These are phyloP conservation scores for Invenusta paracnida DNA, from an alignment of 2,888 invertebrate species.

Conservation along the genomic window DNA sequence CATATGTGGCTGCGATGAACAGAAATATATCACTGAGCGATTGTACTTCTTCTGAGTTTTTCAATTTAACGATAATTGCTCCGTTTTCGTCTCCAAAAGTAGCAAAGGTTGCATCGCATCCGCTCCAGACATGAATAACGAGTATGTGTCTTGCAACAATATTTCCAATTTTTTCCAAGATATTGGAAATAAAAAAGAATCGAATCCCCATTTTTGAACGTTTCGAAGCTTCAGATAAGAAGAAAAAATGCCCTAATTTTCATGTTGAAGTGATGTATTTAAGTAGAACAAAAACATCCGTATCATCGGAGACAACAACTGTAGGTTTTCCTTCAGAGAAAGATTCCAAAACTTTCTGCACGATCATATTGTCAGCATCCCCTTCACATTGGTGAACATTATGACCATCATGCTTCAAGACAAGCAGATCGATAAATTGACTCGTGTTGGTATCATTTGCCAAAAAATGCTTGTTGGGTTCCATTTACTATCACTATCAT, in stretches of 20 bases:
- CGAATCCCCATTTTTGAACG: constrained; percentile 30
- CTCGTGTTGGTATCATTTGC: not conserved
- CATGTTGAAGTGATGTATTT: constrained; percentile 16
- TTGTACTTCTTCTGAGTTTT: constrained; percentile 18
- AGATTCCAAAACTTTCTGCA: constrained; percentile 27
- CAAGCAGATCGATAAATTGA: constrained; percentile 27
- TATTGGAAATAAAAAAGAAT: constrained; percentile 15
- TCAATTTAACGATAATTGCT: not conserved
- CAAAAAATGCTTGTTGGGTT: constrained; percentile 1
- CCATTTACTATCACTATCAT: constrained; percentile 19
- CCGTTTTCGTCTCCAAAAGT: constrained; percentile 9
- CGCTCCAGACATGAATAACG: constrained; percentile 7
- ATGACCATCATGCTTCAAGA: constrained; percentile 26
- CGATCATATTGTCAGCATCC: constrained; percentile 33
- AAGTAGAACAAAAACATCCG: constrained; percentile 31
- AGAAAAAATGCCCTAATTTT: not conserved
- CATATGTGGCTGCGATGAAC: not conserved
- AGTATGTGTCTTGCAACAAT: constrained; percentile 15
- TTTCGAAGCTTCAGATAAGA: constrained; percentile 28
- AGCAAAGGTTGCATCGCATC: constrained; percentile 19
- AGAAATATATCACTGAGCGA: constrained; percentile 33
- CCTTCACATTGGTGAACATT: constrained; percentile 24
- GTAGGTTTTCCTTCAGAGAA: constrained; percentile 21
- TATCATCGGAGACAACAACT: constrained; percentile 27
- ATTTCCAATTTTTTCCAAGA: constrained; percentile 10